Conservation (phyloP, 2,113 vertebrate genomes). For the Ancistrus triradiatus region DNA sequence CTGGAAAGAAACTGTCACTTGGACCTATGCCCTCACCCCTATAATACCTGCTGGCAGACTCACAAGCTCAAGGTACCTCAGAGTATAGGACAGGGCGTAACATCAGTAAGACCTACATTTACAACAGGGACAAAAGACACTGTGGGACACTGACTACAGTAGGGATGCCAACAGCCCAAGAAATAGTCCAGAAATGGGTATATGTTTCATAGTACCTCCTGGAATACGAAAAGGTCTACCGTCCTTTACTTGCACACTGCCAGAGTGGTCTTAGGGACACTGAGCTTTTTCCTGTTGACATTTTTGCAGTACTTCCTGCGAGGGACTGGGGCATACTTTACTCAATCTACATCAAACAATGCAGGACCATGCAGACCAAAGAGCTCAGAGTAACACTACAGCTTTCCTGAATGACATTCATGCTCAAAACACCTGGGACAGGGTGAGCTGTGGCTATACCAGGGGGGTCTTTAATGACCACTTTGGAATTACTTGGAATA, state of each 20-base stretch:
- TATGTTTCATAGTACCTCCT: neutral
- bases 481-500: neutral
- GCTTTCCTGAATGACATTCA: too few species aligned
- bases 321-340: too few species aligned
- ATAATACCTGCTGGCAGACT: neutral
- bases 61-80: neutral
- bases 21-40: neutral
- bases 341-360: too few species aligned
- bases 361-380: too few species aligned
- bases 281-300: too few species aligned
- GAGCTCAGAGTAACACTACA: too few species aligned
- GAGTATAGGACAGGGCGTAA: neutral
- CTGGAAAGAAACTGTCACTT: neutral
- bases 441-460: neutral
- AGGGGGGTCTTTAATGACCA: neutral
- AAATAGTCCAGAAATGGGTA: neutral
- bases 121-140: neutral
- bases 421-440: too few species aligned
- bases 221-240: neutral
- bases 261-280: too few species aligned
- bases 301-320: too few species aligned
- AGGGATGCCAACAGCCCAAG: neutral
- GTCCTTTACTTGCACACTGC: too few species aligned
- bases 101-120: neutral
- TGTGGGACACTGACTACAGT: neutral